Evolutionary conservation across 2,888 invertebrate genomes (phyloP).

Genomic region (Anaspis maculata): DNA sequence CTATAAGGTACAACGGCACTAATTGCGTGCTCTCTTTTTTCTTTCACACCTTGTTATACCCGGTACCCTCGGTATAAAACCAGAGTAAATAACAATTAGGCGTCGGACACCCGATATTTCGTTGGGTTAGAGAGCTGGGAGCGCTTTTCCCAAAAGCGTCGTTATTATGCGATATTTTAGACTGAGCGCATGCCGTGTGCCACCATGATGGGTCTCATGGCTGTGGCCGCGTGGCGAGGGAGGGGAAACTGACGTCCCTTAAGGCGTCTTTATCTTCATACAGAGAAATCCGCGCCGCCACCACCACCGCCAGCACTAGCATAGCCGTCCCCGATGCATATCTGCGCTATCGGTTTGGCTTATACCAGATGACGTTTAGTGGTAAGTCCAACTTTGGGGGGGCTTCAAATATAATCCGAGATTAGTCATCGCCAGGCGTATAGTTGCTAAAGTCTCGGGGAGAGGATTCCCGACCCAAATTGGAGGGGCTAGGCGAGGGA

Average conservation of each 20-base stretch:
- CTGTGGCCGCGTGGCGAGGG: neutral
- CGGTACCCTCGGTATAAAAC: too few relatives aligned
- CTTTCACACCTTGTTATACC: too few relatives aligned
- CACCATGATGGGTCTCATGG: neutral
- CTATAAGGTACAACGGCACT: too few relatives aligned
- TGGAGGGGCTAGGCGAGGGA: too few relatives aligned
- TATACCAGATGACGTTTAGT: conserved; percentile 24
- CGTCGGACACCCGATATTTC: too few relatives aligned
- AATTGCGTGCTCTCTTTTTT: too few relatives aligned
- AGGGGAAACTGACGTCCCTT: too few relatives aligned
- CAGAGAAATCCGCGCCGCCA: conserved; percentile 4
- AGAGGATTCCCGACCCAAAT: conserved; percentile 5
- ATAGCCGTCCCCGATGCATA: conserved; percentile 24
- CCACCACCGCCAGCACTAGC: too few relatives aligned
- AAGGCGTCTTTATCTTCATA: conserved; percentile 12
- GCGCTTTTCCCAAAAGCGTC: too few relatives aligned
- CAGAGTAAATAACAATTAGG: too few relatives aligned
- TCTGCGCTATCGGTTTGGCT: conserved; percentile 24
- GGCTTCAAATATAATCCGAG: conserved; percentile 33
- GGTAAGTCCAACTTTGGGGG: conserved; percentile 32
- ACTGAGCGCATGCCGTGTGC: neutral
- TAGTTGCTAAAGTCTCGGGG: conserved; percentile 22
- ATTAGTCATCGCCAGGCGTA: conserved; percentile 20
- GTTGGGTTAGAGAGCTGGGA: too few relatives aligned
- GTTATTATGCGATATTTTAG: too few relatives aligned